Evolutionary conservation across 2,113 vertebrate genomes (phyloP), one percentile per base, ranked within the genome.

Genomic region (Drymodes brunneopygia): DNA sequence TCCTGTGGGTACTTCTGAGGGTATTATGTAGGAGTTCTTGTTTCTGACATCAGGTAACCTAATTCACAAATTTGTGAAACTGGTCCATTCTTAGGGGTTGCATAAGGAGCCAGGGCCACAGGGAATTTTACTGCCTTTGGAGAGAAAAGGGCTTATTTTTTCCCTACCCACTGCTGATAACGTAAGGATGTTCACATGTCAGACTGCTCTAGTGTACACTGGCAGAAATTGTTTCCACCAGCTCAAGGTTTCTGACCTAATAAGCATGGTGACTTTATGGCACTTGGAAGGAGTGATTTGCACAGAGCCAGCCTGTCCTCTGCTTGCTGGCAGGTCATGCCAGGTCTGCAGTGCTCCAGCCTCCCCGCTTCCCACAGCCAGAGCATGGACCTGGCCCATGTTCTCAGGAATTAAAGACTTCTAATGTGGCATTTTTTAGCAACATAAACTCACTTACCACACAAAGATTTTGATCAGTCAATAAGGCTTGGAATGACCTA

Each of bases 161-260:
- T 92, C 17, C 42, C 35, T 90, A 1, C 24, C 23, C 6, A 3
- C 54, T 42, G 58, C 45, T 74, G 80, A 58, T 81, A 94, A 86
- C 0, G 0, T 44, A 84, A 61, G 60, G 15, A 47, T 64, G 42
- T 14, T 79, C 70, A 28, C 35, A 27, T 0, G 0, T 44, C 54
- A 64, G 45, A 50, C 10, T 53, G 53, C 83, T 70, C 56, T 36
- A 53, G 61, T 0, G 0, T 53, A 28, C 25, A 2, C 25, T 60
- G 40, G 65, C 44, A 91, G 91, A 62, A 78, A 44, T 25, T 48
- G 36, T 48, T 89, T 75, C 72, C 31, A 31, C 36, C 65, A 79
- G 33, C 61, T 84, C 65, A 48, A 57, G 40, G 29, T 87, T 93
- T 84, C 61, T 89, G 86, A 74, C 56, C 78, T 64, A 71, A 86